These are phyloP conservation scores for Leptodactylus fallax DNA, from an alignment of 2,797 vertebrate species.

Conservation along the genomic window DNA sequence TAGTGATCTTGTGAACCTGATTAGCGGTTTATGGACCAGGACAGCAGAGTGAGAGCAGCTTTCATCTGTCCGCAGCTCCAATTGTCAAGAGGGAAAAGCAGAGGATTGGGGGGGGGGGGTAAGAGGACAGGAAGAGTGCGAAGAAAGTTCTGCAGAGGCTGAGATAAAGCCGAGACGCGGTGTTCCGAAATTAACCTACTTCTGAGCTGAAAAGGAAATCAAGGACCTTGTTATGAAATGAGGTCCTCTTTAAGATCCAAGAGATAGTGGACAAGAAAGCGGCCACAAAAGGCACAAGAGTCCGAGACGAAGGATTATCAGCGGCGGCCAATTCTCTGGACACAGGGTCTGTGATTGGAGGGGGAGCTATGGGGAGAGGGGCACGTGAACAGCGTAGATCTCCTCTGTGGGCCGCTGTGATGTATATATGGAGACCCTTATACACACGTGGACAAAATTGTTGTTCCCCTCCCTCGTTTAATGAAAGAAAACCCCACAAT, in stretches of 20 bases:
- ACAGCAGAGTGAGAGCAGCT: constrained; percentile 53
- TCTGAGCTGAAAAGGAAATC: constrained; percentile 62
- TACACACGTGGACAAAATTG: too few relatives aligned
- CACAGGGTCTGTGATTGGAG: constrained; percentile 47
- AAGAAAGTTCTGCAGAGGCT: constrained; percentile 35
- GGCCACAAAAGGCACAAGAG: constrained; percentile 44
- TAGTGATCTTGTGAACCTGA: constrained; percentile 59
- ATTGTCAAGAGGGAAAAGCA: constrained; percentile 46
- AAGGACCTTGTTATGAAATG: constrained; percentile 63
- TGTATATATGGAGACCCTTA: background rate
- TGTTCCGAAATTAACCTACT: constrained; percentile 62
- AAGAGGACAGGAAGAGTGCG: background rate
- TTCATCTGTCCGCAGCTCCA: constrained; percentile 59
- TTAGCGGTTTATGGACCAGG: constrained; percentile 51
- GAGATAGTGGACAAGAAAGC: constrained; percentile 45
- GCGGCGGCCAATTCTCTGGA: constrained; percentile 43
- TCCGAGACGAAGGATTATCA: constrained; percentile 51
- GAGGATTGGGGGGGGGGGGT: constrained; percentile 24
- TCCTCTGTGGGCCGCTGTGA: background rate
- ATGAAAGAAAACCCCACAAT: too few relatives aligned
- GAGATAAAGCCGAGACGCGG: constrained; percentile 40
- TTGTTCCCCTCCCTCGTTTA: too few relatives aligned
- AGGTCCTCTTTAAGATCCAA: constrained; percentile 56
- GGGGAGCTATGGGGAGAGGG: background rate
- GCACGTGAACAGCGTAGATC: background rate